Conservation (phyloP, 92 coral and sea anemone genomes). For the Pocillopora grandis region DNA sequence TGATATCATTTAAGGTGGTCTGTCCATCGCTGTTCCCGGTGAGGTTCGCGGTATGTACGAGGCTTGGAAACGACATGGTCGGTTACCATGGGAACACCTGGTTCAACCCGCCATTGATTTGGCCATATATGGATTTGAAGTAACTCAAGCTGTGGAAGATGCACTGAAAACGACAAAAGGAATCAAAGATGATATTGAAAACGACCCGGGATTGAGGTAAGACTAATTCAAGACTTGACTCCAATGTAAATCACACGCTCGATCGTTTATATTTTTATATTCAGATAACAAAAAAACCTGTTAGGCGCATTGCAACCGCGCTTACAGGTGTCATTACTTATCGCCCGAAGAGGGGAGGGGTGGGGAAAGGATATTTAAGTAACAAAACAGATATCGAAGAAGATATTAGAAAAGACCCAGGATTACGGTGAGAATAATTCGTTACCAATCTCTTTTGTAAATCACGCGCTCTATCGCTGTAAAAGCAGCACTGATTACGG, state of each 20-base stretch:
- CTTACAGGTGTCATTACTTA: no score
- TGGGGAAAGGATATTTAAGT: no score
- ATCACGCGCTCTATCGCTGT: no score
- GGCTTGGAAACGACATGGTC: slow-evolving; percentile 80
- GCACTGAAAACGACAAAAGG: slow-evolving; percentile 38
- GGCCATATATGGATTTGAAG: slow-evolving; percentile 69
- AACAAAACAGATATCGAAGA: slow-evolving; percentile 3
- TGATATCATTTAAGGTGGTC: slow-evolving; percentile 40
- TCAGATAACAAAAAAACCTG: no score
- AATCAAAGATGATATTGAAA: slow-evolving; percentile 28
- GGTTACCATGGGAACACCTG: slow-evolving; percentile 66
- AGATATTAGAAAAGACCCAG: slow-evolving; percentile 47
- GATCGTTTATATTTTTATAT: no score
- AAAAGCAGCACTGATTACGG: no score
- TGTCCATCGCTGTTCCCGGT: slow-evolving; percentile 77
- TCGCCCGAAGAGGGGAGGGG: no score
- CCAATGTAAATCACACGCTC: no score
- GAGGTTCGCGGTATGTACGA: slow-evolving; percentile 74
- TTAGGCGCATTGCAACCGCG: no score
- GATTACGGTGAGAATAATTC: slow-evolving; percentile 49
- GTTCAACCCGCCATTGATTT: slow-evolving; percentile 72
- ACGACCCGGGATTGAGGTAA: slow-evolving; percentile 67
- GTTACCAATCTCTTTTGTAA: not conserved
- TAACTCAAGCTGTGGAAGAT: slow-evolving; percentile 50
- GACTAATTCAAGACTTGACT: not conserved